These are phyloP conservation scores for Andrena cerasifolii DNA, from an alignment of 1,140 invertebrate species.

Conservation along the genomic window DNA sequence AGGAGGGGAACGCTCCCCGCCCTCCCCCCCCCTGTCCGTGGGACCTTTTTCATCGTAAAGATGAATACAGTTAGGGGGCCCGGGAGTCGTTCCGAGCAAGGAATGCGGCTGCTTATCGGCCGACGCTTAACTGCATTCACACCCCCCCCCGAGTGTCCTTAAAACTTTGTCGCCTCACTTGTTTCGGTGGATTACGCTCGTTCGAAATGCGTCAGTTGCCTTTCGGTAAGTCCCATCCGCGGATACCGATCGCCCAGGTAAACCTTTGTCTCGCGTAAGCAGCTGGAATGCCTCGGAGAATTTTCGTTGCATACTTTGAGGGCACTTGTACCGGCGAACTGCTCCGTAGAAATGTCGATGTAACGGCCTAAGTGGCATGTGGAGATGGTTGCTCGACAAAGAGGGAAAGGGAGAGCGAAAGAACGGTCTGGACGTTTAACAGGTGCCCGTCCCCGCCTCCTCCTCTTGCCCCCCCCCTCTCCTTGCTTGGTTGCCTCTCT, in stretches of 20 bases:
- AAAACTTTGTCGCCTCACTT: no score
- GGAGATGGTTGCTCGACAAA: slow-evolving; percentile 38
- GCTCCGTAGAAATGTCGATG: slow-evolving; percentile 60
- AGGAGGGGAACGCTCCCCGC: neutral
- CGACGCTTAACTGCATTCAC: neutral
- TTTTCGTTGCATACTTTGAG: slow-evolving; percentile 4
- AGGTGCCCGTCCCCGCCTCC: slow-evolving; percentile 53
- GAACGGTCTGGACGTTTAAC: slow-evolving; percentile 67
- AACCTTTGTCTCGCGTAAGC: no score
- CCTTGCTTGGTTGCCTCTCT: slow-evolving; percentile 22
- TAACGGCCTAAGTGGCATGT: slow-evolving; percentile 65
- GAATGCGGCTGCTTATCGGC: neutral
- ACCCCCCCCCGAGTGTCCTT: no score
- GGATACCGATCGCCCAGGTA: no score
- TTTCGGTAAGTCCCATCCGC: no score
- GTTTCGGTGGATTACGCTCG: no score
- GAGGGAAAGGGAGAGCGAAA: slow-evolving; percentile 43
- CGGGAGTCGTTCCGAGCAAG: neutral
- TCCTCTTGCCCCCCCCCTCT: neutral
- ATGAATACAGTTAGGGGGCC: slow-evolving; percentile 2
- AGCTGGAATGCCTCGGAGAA: no score
- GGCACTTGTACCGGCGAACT: no score
- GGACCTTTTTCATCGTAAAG: slow-evolving; percentile 6
- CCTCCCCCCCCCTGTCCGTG: neutral
- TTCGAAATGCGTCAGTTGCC: no score